Base-by-base conservation (phyloP, 2,113 vertebrate genomes). In the Sminthopsis crassicaudata region DNA sequence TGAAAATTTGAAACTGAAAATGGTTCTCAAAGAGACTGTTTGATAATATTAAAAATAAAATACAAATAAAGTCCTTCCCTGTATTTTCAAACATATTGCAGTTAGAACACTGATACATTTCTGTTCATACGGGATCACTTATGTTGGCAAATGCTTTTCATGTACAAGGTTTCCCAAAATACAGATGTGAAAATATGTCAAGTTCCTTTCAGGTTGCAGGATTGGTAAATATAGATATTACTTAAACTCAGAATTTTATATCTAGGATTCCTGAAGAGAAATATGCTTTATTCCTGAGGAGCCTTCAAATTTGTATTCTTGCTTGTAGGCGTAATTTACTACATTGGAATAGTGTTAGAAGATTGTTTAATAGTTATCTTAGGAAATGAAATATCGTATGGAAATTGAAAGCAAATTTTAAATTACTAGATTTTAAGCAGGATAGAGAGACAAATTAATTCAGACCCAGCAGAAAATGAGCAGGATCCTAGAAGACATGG, bases 1-100 rank as follows among this genome's bases (percentile, higher is more conserved):
- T 98, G 96, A 27, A 52, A 94, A 93, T 96, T 95, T 26, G n/a
- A 90, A 89, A 92, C 2, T 76, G 54, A 96, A 97, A 96, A 92
- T 12, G n/a, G 46, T 8, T 27, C 90, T 46, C 90, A 46, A 90
- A 53, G 23, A 97, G 53, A 95, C 1, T 94, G 76, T 94, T 93
- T 23, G 94, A 95, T 14, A 0, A 10, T 93, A 91, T 95, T 95
- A 90, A 97, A 96, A 96, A 94, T 95, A 94, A 96, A 92, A 76
- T 92, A 91, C 1, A 94, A 84, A 94, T 26, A 96, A 55, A 90
- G 23, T 94, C 92, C 54, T 93, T n/a, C 26, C 8, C 14, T 76
- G 0, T 11, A 76, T 46, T 50, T 92, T 54, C n/a, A 19, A 8
- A 96, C 92, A 93, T 48, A 84, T 42, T 84, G 36, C 96, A 95